A percentile compares a stretch with the other conserved stretches of the same genome.
Evolutionary conservation across 1,140 invertebrate species (phyloP).

Genomic region (Palaemon carinicauda): DNA sequence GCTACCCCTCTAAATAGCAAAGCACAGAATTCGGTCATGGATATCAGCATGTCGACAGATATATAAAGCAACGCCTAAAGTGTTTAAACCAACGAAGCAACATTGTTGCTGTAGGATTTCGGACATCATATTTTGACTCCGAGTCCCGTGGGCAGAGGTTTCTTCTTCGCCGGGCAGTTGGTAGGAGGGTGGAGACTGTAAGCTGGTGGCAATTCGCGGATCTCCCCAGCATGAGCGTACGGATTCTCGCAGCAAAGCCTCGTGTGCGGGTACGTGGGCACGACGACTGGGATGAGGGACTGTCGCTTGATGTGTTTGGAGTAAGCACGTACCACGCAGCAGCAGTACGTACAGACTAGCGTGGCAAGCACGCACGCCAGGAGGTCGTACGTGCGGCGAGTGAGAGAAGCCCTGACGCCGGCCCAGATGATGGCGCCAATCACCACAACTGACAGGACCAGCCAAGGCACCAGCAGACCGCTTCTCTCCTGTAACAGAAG

Average conservation of each 20-base stretch:
- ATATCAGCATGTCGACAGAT: too few relatives aligned
- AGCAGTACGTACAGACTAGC: constrained; percentile 35
- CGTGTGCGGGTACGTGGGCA: constrained; percentile 17
- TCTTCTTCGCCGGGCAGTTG: not conserved
- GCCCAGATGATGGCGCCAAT: constrained; percentile 50
- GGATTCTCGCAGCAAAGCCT: not conserved
- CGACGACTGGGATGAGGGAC: constrained; percentile 25
- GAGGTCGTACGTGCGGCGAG: constrained; percentile 33
- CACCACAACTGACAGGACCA: constrained; percentile 49
- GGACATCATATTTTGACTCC: constrained; percentile 23
- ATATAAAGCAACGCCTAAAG: too few relatives aligned
- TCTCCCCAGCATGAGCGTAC: not conserved
- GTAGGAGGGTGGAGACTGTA: not conserved
- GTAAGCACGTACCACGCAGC: constrained; percentile 41
- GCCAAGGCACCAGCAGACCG: constrained; percentile 54
- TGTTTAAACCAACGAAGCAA: too few relatives aligned
- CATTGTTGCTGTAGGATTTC: not conserved
- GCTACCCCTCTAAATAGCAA: too few relatives aligned
- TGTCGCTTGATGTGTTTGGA: constrained; percentile 34
- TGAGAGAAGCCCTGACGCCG: constrained; percentile 34
- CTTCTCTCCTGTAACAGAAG: constrained; percentile 29
- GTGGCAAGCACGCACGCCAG: constrained; percentile 36
- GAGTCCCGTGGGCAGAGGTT: constrained; percentile 30
- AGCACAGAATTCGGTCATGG: too few relatives aligned
- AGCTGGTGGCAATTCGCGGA: not conserved